Conservation (phyloP, 2,888 invertebrate genomes). For the Amblyteles armatorius region DNA sequence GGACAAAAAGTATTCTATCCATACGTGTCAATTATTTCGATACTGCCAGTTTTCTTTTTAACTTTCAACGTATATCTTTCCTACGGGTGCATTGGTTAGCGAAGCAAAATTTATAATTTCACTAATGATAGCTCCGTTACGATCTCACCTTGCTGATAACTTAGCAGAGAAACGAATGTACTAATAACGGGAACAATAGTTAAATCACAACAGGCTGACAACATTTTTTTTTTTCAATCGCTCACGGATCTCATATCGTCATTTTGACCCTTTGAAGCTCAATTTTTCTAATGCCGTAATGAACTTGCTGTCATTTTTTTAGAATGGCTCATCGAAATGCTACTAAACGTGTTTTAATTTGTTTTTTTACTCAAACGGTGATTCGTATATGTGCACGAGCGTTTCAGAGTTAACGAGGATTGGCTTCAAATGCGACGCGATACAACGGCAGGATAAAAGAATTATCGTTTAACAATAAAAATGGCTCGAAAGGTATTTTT, state of each 20-base stretch:
- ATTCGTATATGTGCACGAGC: background rate
- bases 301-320: background rate
- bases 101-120: conserved; percentile 21
- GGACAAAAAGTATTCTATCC: conserved; percentile 34
- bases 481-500: background rate
- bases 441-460: background rate
- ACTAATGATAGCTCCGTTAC: conserved; percentile 32
- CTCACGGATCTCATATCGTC: conserved; percentile 31
- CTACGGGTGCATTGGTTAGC: conserved; percentile 60
- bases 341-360: background rate
- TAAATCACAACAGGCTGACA: conserved; percentile 8
- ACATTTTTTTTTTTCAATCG: background rate
- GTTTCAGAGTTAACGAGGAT: background rate
- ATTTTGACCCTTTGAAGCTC: background rate
- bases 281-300: background rate
- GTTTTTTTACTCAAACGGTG: background rate
- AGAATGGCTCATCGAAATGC: background rate
- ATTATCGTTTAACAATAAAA: background rate
- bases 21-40: conserved; percentile 16
- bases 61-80: conserved; percentile 22
- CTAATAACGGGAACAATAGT: conserved; percentile 3
- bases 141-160: background rate
- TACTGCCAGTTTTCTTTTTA: conserved; percentile 43
- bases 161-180: background rate
- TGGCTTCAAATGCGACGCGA: background rate